phyloP scores from a whole-genome alignment of 2,113 vertebrate genomes.

The Conger conger region DNA sequence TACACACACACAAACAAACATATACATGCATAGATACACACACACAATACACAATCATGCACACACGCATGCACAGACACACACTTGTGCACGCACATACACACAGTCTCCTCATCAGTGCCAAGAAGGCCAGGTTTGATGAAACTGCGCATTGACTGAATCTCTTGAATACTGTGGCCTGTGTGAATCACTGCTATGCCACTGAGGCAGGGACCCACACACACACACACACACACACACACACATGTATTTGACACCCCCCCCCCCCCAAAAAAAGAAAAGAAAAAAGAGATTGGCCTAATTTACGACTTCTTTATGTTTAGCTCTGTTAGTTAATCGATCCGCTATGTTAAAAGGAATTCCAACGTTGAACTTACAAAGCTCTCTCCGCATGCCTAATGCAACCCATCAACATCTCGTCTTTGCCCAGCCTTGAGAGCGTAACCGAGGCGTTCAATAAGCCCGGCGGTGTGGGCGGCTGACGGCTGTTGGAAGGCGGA shows the following conservation, averaged over 20 bases:
- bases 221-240: background rate
- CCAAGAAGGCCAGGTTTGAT: slow-evolving; percentile 35
- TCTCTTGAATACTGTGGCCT: slow-evolving; percentile 9
- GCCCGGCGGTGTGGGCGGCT: background rate
- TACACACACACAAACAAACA: too few relatives aligned
- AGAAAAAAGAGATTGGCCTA: background rate
- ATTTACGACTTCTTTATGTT: slow-evolving; percentile 18
- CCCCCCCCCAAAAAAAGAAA: background rate
- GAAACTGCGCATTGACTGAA: slow-evolving; percentile 34
- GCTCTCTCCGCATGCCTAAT: background rate
- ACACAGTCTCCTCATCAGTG: slow-evolving; percentile 35
- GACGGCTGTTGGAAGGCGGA: background rate
- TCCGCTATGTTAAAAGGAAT: slow-evolving; percentile 15
- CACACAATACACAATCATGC: too few relatives aligned
- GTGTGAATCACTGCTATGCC: background rate
- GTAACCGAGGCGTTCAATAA: background rate
- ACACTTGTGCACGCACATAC: background rate
- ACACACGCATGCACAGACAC: too few relatives aligned
- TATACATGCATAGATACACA: too few relatives aligned
- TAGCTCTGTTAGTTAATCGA: slow-evolving; percentile 14
- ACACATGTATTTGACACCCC: background rate
- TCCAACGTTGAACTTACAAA: background rate
- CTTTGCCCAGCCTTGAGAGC: background rate
- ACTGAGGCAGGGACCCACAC: background rate
- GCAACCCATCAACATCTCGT: background rate